These are phyloP conservation scores for Neoascia interrupta DNA, from an alignment of 2,888 invertebrate genomes.

Conservation along the genomic window DNA sequence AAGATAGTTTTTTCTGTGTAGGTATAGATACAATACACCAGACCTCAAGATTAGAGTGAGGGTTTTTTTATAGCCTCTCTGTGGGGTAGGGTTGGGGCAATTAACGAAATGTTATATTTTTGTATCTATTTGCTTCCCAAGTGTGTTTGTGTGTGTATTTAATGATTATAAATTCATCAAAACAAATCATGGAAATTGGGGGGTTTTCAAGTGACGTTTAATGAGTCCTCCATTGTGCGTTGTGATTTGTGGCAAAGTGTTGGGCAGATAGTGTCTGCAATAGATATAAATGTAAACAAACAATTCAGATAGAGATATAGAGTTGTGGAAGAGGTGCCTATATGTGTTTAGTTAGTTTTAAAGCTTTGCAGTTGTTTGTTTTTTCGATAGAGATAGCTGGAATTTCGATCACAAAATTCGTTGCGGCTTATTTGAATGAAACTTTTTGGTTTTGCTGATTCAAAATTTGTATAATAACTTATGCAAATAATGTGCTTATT, in stretches of 20 bases:
- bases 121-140: not conserved
- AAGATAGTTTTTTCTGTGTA: not conserved
- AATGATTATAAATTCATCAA: slow-evolving; percentile 53
- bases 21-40: too few relatives aligned
- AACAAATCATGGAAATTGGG: slow-evolving; percentile 36
- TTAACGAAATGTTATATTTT: slow-evolving; percentile 40
- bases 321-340: too few relatives aligned
- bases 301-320: too few relatives aligned
- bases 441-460: too few relatives aligned
- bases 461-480: too few relatives aligned
- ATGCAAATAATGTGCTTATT: too few relatives aligned
- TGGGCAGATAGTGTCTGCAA: not conserved
- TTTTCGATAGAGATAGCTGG: too few relatives aligned
- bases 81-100: slow-evolving; percentile 48
- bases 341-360: too few relatives aligned
- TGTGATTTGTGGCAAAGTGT: slow-evolving; percentile 30
- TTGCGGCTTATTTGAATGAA: too few relatives aligned
- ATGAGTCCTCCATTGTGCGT: slow-evolving; percentile 44
- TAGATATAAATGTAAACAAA: slow-evolving; percentile 32
- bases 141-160: not conserved
- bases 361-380: too few relatives aligned
- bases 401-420: too few relatives aligned
- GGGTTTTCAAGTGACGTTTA: slow-evolving; percentile 51
- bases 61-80: slow-evolving; percentile 14
- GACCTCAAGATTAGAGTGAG: slow-evolving; percentile 24